Conservation (phyloP, 2,888 invertebrate genomes). For the Drosophila testacea region DNA sequence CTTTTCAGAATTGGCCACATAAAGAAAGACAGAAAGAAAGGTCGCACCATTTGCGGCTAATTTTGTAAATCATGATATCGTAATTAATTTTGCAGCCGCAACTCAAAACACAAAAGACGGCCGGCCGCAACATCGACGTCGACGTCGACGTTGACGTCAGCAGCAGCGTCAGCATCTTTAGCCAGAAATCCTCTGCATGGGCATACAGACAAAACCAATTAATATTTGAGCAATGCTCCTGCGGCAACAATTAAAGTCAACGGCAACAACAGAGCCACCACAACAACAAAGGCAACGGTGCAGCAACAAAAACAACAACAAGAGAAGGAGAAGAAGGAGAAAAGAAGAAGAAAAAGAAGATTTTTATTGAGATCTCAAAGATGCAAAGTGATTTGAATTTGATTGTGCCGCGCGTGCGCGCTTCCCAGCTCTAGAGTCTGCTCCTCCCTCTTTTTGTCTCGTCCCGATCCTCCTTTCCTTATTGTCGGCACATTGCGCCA, state of each 20-base stretch:
- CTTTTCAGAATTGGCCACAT: conserved; percentile 15
- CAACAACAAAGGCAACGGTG: conserved; percentile 40
- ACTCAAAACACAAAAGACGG: conserved; percentile 48
- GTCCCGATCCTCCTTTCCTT: not conserved
- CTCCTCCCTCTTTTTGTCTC: not conserved
- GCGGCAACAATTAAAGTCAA: conserved; percentile 83
- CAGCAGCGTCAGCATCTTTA: conserved; percentile 51
- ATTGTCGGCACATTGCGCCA: conserved; percentile 39
- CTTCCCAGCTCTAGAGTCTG: conserved; percentile 8
- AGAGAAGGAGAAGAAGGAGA: conserved; percentile 15
- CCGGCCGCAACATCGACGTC: conserved; percentile 33
- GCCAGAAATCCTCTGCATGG: conserved; percentile 65
- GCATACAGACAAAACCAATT: conserved; percentile 78
- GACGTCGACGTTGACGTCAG: conserved; percentile 8
- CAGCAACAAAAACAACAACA: conserved; percentile 47
- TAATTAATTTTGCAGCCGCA: conserved; percentile 78
- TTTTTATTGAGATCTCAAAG: conserved; percentile 84
- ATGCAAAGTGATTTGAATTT: conserved; percentile 83
- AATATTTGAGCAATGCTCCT: conserved; percentile 83
- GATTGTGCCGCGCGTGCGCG: conserved; percentile 77
- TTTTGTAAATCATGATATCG: conserved; percentile 80
- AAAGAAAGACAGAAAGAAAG: conserved; percentile 38
- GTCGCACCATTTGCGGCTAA: conserved; percentile 79
- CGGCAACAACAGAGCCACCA: conserved; percentile 51
- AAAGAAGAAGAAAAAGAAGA: conserved; percentile 45